Evolutionary conservation across 2,113 vertebrate genomes (phyloP).

Genomic region (Malurus melanocephalus): DNA sequence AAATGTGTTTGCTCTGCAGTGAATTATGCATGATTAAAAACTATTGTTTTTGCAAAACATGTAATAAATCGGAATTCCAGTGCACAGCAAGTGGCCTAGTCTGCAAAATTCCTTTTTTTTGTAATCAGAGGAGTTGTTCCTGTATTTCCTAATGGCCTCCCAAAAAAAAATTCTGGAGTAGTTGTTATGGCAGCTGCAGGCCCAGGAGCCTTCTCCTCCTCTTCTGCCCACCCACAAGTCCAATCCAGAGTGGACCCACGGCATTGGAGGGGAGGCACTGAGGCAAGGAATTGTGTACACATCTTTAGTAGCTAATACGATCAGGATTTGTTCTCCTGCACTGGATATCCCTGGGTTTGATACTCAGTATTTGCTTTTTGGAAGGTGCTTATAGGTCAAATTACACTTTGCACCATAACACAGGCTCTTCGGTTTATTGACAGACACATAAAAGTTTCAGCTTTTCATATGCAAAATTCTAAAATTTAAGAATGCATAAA

Average conservation of each 20-base stretch:
- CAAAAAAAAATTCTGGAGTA: background rate
- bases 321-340: background rate
- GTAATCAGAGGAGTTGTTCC: fast-evolving
- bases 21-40: background rate
- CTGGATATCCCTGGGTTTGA: background rate
- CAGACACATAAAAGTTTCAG: background rate
- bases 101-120: background rate
- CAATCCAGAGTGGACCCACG: background rate
- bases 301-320: background rate
- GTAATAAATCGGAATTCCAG: background rate
- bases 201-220: background rate
- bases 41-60: background rate
- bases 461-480: background rate
- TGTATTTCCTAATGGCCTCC: background rate
- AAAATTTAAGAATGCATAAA: background rate
- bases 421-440: background rate
- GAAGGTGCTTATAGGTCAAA: background rate
- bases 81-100: background rate
- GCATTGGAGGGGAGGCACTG: fast-evolving
- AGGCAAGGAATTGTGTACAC: fast-evolving
- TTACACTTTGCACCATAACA: background rate
- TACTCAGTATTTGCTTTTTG: background rate
- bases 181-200: background rate
- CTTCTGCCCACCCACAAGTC: background rate
- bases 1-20: background rate